Conservation (phyloP, 53 echinoderm and acorn worm genomes). For the Antedon mediterranea region DNA sequence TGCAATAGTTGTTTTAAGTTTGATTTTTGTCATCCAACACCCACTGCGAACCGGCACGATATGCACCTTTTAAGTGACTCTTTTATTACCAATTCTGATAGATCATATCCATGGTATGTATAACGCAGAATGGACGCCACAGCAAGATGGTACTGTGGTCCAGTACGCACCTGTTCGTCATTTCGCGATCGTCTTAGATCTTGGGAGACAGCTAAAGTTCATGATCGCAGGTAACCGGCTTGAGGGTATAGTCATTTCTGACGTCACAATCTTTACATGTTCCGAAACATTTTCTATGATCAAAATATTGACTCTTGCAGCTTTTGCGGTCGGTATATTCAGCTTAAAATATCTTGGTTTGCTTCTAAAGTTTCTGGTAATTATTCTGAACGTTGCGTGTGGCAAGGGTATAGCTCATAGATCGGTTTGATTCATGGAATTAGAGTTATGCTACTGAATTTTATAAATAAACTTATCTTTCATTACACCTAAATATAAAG, state of each 20-base stretch:
- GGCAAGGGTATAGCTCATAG: not conserved
- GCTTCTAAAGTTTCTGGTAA: not conserved
- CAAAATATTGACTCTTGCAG: not conserved
- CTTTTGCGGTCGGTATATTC: not conserved
- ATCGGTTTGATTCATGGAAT: not conserved
- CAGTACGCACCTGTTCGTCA: not conserved
- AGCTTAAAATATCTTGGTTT: not conserved
- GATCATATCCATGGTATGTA: not conserved
- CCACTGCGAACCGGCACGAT: not conserved
- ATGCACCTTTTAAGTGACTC: not conserved
- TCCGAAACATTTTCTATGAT: not conserved
- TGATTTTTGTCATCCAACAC: not conserved
- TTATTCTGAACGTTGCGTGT: not conserved
- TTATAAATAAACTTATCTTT: too few relatives aligned
- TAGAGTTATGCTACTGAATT: not conserved
- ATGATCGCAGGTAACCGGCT: not conserved
- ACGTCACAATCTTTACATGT: not conserved
- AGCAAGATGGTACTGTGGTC: not conserved
- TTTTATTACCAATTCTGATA: not conserved
- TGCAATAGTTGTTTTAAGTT: not conserved
- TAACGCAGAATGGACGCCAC: not conserved
- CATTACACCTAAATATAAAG: too few relatives aligned
- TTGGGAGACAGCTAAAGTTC: not conserved
- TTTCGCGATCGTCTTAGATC: not conserved
- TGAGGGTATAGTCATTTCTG: not conserved